Conservation (phyloP, 2,797 vertebrate species). For the Acipenser ruthenus region DNA sequence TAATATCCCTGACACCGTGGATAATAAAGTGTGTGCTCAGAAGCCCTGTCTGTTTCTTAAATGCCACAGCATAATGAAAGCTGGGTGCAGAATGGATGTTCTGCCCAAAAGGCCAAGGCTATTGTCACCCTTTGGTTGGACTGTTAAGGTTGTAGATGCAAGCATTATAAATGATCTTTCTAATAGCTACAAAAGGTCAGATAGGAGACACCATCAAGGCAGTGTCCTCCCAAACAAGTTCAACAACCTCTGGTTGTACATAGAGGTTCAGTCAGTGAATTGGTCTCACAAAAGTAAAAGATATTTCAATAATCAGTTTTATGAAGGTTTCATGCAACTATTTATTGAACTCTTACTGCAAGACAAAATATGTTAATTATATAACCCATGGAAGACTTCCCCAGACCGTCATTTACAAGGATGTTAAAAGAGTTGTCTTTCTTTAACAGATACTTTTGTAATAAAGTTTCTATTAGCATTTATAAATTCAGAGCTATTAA, state of each 20-base stretch:
- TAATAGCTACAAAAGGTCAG: background rate
- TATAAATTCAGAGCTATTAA: too few relatives aligned
- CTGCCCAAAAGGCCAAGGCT: background rate
- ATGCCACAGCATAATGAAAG: constrained; percentile 3
- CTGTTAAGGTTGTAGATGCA: constrained; percentile 5
- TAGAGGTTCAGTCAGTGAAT: background rate
- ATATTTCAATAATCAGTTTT: too few relatives aligned
- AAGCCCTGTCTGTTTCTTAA: background rate
- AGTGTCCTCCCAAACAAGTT: background rate
- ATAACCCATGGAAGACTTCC: too few relatives aligned
- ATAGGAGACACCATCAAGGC: too few relatives aligned
- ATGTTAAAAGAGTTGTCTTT: too few relatives aligned
- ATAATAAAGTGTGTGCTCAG: background rate
- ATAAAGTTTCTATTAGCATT: too few relatives aligned
- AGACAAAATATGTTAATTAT: too few relatives aligned
- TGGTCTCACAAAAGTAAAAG: background rate
- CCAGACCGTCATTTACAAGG: too few relatives aligned
- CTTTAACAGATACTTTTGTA: too few relatives aligned
- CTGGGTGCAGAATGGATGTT: background rate
- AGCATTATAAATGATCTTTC: constrained; percentile 1
- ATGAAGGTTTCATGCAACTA: too few relatives aligned
- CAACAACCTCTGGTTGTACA: background rate
- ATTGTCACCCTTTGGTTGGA: constrained; percentile 5
- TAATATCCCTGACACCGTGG: background rate
- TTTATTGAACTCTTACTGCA: too few relatives aligned